Percentiles rank a stretch among this genome's conserved stretches.
Conservation (phyloP, 2,888 invertebrate species). For the Amphipoea lucens region DNA sequence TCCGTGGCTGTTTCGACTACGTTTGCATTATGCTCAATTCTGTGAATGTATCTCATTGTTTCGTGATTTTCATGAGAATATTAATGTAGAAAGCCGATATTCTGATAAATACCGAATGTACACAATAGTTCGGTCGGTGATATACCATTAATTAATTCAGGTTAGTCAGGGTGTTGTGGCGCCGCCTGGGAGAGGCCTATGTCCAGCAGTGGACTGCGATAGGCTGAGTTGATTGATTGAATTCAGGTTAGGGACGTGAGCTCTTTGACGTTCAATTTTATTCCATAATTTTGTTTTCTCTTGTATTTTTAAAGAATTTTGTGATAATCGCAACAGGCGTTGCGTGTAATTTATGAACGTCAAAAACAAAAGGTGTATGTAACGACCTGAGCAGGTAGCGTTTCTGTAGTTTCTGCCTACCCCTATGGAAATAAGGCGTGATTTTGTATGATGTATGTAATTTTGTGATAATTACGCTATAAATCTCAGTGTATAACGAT, state of each 20-base stretch:
- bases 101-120: too few species aligned
- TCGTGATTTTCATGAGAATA: neutral
- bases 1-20: neutral
- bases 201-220: too few species aligned
- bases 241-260: neutral
- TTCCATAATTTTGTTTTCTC: neutral
- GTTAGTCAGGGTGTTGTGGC: too few species aligned
- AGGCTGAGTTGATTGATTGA: neutral
- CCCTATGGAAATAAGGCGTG: neutral
- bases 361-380: neutral
- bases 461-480: neutral
- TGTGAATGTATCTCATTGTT: conserved; percentile 20
- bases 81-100: neutral
- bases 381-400: neutral
- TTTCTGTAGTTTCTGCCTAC: neutral
- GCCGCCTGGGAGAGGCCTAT: too few species aligned
- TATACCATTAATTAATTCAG: neutral
- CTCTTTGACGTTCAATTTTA: neutral
- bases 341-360: neutral
- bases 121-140: neutral
- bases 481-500: conserved; percentile 16
- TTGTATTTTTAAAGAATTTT: conserved; percentile 4
- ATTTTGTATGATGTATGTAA: neutral
- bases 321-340: neutral
- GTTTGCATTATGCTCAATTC: conserved; percentile 24